Evolutionary conservation across 2,888 invertebrate genomes (phyloP).

Genomic region (Drosophila mercatorum): DNA sequence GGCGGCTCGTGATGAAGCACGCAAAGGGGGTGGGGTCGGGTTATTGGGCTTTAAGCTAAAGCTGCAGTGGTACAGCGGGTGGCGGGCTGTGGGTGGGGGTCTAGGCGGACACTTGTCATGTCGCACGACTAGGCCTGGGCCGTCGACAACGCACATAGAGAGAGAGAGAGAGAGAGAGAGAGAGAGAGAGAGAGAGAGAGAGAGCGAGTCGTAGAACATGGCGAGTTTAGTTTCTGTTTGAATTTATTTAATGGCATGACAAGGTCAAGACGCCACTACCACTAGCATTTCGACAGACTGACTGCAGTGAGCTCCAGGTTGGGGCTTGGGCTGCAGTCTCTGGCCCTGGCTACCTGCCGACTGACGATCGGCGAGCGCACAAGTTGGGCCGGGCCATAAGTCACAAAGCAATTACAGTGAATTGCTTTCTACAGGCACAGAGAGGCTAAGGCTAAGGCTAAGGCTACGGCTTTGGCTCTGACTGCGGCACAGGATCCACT

Average conservation of each 20-base stretch:
- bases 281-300: constrained; percentile 46
- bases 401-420: constrained; percentile 81
- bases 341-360: constrained; percentile 56
- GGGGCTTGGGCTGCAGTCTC: neutral
- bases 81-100: constrained; percentile 26
- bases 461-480: constrained; percentile 2
- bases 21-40: constrained; percentile 37
- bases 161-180: neutral
- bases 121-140: constrained; percentile 46
- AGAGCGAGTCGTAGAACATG: constrained; percentile 6
- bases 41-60: constrained; percentile 32
- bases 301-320: constrained; percentile 29
- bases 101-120: constrained; percentile 71
- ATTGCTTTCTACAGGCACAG: constrained; percentile 74
- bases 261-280: constrained; percentile 81
- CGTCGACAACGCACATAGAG: constrained; percentile 22
- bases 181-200: neutral
- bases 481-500: constrained; percentile 18
- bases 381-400: constrained; percentile 80
- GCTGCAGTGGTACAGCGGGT: constrained; percentile 11
- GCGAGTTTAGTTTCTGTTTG: constrained; percentile 73
- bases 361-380: constrained; percentile 62
- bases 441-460: neutral
- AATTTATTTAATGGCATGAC: constrained; percentile 79
- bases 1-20: constrained; percentile 39